These are phyloP conservation scores for Metellina segmentata DNA, from an alignment of 2,888 invertebrate species.

Conservation along the genomic window DNA sequence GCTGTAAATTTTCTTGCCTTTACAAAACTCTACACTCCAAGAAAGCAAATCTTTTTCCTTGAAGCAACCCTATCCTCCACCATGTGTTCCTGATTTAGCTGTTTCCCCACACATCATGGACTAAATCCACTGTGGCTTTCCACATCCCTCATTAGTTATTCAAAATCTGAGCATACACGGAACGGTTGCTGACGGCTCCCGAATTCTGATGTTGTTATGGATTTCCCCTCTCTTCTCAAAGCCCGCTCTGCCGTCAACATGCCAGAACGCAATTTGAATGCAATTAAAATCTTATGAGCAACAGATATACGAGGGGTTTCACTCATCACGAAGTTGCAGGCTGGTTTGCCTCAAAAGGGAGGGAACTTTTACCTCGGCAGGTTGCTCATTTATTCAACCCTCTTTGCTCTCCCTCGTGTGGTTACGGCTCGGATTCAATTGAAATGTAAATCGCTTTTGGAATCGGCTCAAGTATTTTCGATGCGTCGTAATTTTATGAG, in stretches of 20 bases:
- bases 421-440: not conserved
- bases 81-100: not conserved
- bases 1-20: no score
- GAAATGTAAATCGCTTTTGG: not conserved
- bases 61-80: not conserved
- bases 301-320: conserved; percentile 8
- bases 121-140: not conserved
- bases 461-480: not conserved
- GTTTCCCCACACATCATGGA: not conserved
- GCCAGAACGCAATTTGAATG: conserved; percentile 44
- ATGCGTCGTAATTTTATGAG: not conserved
- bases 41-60: no score
- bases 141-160: conserved; percentile 40
- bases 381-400: not conserved
- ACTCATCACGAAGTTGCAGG: no score
- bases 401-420: not conserved
- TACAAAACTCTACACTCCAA: no score
- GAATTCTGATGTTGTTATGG: conserved; percentile 31
- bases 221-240: conserved; percentile 20
- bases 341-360: no score
- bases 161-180: conserved; percentile 31
- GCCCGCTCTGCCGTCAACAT: not conserved
- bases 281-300: conserved; percentile 55
- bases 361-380: not conserved
- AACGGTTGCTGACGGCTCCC: conserved; percentile 29